Evolutionary conservation across 2,797 vertebrate genomes (phyloP).

Genomic region (Ceryle rudis): DNA sequence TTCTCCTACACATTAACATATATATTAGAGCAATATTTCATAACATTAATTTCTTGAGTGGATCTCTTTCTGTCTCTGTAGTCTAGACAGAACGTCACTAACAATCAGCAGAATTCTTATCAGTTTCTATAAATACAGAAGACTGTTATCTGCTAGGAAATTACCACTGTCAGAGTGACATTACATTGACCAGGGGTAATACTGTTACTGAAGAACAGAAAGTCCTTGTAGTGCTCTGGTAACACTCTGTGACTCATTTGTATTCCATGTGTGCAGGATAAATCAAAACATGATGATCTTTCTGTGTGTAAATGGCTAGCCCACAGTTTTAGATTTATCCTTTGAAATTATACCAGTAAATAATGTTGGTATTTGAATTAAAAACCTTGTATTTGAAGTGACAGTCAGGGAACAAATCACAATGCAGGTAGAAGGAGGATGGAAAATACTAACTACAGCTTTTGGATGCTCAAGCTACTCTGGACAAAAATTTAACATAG

Average conservation of each 20-base stretch:
- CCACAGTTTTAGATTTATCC: conserved; percentile 11
- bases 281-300: conserved; percentile 19
- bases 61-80: conserved; percentile 8
- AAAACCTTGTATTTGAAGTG: neutral
- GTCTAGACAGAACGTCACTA: conserved; percentile 74
- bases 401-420: neutral
- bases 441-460: neutral
- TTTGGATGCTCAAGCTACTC: neutral
- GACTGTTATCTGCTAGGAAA: conserved; percentile 64
- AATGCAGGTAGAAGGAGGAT: neutral
- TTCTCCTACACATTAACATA: conserved; percentile 52
- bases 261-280: conserved; percentile 26
- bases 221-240: conserved; percentile 55
- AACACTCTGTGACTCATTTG: neutral
- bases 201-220: conserved; percentile 53
- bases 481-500: neutral
- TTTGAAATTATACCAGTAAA: neutral
- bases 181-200: conserved; percentile 64
- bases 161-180: conserved; percentile 63
- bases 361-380: neutral
- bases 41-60: conserved; percentile 45
- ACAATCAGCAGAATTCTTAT: conserved; percentile 73
- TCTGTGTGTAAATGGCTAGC: neutral
- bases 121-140: conserved; percentile 71
- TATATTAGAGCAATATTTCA: too few species aligned